phyloP scores from a whole-genome alignment of 2,797 vertebrate genomes.

The Molossus molossus region DNA sequence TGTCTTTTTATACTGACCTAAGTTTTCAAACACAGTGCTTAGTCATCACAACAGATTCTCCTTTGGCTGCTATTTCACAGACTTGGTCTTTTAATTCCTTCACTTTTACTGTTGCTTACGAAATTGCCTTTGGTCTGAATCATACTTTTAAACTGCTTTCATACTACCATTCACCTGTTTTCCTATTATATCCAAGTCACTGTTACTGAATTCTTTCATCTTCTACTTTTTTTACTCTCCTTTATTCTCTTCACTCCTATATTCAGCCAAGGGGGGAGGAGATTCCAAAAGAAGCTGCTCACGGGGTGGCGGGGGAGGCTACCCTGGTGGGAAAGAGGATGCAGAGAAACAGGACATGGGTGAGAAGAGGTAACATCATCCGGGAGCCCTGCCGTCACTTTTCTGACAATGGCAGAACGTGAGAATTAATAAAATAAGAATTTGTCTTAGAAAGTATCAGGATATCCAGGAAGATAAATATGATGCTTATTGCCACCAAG shows the following conservation, averaged over 20 bases:
- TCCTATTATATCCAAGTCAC: slow-evolving; percentile 21
- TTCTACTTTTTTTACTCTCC: neutral
- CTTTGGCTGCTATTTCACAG: slow-evolving; percentile 56
- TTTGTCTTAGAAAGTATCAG: slow-evolving; percentile 32
- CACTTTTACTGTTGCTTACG: slow-evolving; percentile 75
- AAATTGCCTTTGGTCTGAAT: slow-evolving; percentile 42
- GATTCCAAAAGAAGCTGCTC: slow-evolving; percentile 30
- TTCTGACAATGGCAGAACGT: slow-evolving; percentile 62
- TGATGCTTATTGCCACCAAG: slow-evolving; percentile 24
- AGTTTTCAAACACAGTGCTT: slow-evolving; percentile 44
- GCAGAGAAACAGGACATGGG: neutral
- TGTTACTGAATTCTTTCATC: neutral
- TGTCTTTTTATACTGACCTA: slow-evolving; percentile 64
- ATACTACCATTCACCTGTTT: neutral
- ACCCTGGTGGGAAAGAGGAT: neutral
- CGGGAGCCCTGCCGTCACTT: neutral
- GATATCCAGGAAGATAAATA: slow-evolving; percentile 68
- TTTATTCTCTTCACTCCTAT: neutral
- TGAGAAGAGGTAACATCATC: neutral
- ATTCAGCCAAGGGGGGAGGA: slow-evolving; percentile 13
- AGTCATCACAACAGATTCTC: slow-evolving; percentile 63
- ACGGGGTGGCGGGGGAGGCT: neutral
- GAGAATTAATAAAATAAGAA: slow-evolving; percentile 69
- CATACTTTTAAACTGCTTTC: slow-evolving; percentile 35
- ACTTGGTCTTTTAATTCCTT: slow-evolving; percentile 73